These are phyloP conservation scores for Torymus tubicola DNA, from an alignment of 2,888 invertebrate species.

Conservation along the genomic window DNA sequence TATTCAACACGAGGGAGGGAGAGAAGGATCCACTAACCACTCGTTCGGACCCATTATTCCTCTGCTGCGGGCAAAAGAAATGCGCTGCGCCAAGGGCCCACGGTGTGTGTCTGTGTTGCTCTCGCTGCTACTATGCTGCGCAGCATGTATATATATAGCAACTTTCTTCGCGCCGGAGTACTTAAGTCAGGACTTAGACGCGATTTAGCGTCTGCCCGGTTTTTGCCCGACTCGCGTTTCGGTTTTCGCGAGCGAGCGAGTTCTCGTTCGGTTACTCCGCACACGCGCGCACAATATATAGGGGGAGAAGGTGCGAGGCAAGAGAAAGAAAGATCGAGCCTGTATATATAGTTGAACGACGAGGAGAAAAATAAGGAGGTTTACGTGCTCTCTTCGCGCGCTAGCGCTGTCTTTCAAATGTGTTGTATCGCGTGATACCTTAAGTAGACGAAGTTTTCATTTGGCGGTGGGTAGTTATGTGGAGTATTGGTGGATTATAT, in stretches of 20 bases:
- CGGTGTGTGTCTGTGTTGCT: too few species aligned
- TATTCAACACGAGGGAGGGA: constrained; percentile 59
- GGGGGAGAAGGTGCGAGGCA: not conserved
- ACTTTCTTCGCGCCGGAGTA: constrained; percentile 47
- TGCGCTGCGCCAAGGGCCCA: constrained; percentile 14
- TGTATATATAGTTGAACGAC: too few species aligned
- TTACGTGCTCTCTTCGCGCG: not conserved
- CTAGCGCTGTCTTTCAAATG: too few species aligned
- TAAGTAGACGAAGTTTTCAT: too few species aligned
- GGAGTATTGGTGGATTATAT: too few species aligned
- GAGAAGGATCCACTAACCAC: constrained; percentile 35
- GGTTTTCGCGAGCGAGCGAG: constrained; percentile 42
- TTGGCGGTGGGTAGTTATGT: too few species aligned
- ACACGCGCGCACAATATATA: too few species aligned
- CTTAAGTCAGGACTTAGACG: constrained; percentile 35
- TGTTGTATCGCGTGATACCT: too few species aligned
- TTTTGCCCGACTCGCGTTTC: constrained; percentile 49
- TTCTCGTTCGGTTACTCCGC: constrained; percentile 20
- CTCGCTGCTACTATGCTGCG: too few species aligned
- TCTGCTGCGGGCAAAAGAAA: constrained; percentile 17
- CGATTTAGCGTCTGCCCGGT: constrained; percentile 44
- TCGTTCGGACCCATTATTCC: constrained; percentile 39
- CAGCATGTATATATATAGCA: not conserved
- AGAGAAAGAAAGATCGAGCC: not conserved
- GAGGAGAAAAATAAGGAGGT: constrained; percentile 34